phyloP scores from a whole-genome alignment of 2,888 invertebrate genomes.

The Ypsolopha scabrella region DNA sequence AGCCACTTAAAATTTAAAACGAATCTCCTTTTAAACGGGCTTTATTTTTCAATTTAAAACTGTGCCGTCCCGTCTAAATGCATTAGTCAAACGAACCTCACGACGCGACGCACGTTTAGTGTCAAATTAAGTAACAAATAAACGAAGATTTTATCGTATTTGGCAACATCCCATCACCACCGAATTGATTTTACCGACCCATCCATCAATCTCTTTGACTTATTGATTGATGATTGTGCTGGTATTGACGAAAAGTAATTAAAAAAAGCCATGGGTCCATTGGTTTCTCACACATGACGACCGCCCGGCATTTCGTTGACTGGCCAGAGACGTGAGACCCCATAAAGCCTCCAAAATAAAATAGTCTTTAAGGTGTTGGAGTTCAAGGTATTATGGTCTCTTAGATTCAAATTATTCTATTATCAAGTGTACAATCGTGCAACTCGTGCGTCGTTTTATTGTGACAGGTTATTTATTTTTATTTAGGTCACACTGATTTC shows the following conservation, averaged over 20 bases:
- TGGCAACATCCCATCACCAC: conserved; percentile 47
- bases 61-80: background rate
- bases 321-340: conserved; percentile 21
- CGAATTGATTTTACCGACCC: conserved; percentile 52
- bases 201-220: conserved; percentile 61
- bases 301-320: conserved; percentile 15
- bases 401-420: conserved; percentile 43
- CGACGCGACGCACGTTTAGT: conserved; percentile 37
- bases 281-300: conserved; percentile 28
- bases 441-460: conserved; percentile 28
- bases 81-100: conserved; percentile 10
- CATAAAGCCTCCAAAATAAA: background rate
- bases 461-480: conserved; percentile 53
- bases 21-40: background rate
- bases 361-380: conserved; percentile 7
- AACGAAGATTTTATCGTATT: conserved; percentile 14
- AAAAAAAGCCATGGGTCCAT: conserved; percentile 38
- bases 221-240: conserved; percentile 58
- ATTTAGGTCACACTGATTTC: conserved; percentile 23
- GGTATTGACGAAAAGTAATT: conserved; percentile 59
- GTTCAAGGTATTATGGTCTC: conserved; percentile 25
- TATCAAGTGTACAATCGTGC: conserved; percentile 42
- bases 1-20: background rate
- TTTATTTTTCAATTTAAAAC: conserved; percentile 11
- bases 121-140: conserved; percentile 54